A percentile compares a stretch with the other conserved stretches of the same genome.
These are phyloP conservation scores for Lottia scabra DNA, from an alignment of 2,888 invertebrate genomes.

Conservation along the genomic window DNA sequence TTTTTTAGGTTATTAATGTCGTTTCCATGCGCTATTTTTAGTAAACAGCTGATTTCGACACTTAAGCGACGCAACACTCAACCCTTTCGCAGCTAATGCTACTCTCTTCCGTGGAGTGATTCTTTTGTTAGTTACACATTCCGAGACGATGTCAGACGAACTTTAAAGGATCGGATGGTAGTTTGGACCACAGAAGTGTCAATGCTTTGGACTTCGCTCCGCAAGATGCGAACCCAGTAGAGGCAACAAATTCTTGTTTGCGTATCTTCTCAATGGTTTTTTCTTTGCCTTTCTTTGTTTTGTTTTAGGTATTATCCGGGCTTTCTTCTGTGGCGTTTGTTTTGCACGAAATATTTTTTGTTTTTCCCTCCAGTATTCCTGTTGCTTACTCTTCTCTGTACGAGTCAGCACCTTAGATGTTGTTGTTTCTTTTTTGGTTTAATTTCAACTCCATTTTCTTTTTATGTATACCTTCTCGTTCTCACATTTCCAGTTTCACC, in stretches of 20 bases:
- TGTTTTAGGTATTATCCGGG: no score
- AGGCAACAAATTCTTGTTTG: no score
- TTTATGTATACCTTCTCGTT: not conserved
- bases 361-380: not conserved
- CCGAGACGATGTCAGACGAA: not conserved
- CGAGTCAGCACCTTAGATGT: not conserved
- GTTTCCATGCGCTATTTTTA: no score
- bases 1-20: no score
- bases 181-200: not conserved
- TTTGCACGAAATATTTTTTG: not conserved
- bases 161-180: not conserved
- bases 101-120: not conserved
- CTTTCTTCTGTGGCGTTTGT: not conserved
- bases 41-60: no score
- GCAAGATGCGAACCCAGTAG: not conserved
- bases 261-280: no score
- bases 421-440: not conserved
- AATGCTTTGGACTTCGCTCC: not conserved
- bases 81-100: not conserved
- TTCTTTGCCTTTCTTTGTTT: no score
- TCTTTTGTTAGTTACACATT: no score
- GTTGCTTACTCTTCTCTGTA: not conserved
- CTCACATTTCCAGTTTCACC: not conserved
- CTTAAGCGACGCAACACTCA: not conserved
- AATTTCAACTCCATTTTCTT: not conserved